Base-by-base conservation (phyloP, 2,113 vertebrate genomes). In the Anarrhichthys ocellatus region DNA sequence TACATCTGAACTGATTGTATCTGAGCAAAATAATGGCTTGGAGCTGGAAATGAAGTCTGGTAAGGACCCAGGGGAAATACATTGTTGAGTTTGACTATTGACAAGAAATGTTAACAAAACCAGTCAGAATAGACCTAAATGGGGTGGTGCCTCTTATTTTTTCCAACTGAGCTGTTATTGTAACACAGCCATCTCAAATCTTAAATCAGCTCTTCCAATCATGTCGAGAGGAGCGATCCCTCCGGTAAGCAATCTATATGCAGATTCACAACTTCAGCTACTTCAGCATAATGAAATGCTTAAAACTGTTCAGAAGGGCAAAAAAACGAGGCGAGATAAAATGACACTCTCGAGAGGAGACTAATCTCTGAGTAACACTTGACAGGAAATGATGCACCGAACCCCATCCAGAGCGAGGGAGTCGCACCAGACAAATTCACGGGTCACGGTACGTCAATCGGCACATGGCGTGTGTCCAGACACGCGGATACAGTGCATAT, bases 191-290 rank as follows among this genome's bases (percentile, higher is more conserved):
- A 38, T 56, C 86, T 91, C 59, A 76, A 84, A 89, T 87, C 83
- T 80, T n/a, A 91, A 92, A 93, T 89, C 83, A 85, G 86, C 69
- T 89, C 91, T 87, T 91, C 78, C 88, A 89, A 90, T 85, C 92
- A 82, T 86, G 85, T 85, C 22, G 83, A 90, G 84, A 84, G 86
- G 59, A 90, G 59, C 66, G 58, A 85, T 91, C 81, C 70, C 88
- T 80, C 81, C 1, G 68, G 77, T 80, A 83, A 71, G 79, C 90
- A 93, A 93, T 95, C 90, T 94, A 92, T 93, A 95, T 95, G 93
- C 94, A 95, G 93, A 95, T 94, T 92, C 89, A 83, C 88, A 92
- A 86, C 92, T 87, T 84, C 76, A 91, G 91, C 89, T 90, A 84
- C 92, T 91, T 83, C 70, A 78, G 76, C 73, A 77, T 90, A 91